Evolutionary conservation across 2,113 vertebrate species (phyloP).

Genomic region (Psephotus haematonotus): DNA sequence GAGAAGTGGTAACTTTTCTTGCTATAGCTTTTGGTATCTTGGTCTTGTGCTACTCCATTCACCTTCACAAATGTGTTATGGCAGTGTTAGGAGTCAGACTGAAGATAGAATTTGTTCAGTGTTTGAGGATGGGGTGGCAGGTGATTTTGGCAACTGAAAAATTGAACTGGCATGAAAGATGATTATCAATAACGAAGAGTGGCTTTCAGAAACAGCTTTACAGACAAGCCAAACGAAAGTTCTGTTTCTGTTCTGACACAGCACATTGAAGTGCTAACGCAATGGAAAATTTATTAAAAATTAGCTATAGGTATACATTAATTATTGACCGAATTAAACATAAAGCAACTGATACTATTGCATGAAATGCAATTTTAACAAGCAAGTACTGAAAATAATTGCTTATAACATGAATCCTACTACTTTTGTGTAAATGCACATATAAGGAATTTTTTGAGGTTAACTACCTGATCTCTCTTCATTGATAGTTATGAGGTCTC

Average conservation of each 20-base stretch:
- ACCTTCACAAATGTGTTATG: background rate
- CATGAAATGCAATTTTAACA: background rate
- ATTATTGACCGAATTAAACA: background rate
- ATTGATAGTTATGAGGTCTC: background rate
- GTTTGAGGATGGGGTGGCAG: background rate
- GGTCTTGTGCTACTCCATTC: background rate
- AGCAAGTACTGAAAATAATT: background rate
- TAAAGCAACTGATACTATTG: background rate
- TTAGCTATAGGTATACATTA: background rate
- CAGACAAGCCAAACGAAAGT: background rate
- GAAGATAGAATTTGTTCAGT: background rate
- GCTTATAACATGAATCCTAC: background rate
- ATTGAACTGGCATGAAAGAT: background rate
- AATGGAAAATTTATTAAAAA: background rate
- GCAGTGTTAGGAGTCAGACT: background rate
- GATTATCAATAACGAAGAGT: background rate
- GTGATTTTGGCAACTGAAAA: background rate
- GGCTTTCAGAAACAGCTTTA: background rate
- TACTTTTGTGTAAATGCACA: background rate
- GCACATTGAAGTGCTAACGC: background rate
- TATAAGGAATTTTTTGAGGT: background rate
- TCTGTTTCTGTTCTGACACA: background rate
- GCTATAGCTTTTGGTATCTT: background rate
- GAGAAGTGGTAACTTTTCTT: background rate
- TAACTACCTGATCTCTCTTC: background rate